Base-by-base conservation (phyloP, 2,797 vertebrate species). In the Iguana delicatissima region DNA sequence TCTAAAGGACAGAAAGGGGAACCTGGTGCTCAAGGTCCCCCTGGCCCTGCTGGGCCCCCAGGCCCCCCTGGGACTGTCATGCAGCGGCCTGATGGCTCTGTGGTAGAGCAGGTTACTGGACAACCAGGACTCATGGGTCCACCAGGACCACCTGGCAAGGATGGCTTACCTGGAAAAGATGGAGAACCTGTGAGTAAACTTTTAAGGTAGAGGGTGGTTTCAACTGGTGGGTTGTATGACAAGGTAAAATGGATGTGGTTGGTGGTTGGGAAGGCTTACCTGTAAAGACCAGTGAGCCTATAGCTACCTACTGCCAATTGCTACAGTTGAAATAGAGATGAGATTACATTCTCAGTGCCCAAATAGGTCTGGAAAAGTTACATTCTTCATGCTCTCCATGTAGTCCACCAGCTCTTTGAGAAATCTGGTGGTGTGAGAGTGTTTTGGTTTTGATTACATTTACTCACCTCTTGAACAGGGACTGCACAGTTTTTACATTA, bases 1-100 rank as follows among this genome's bases (percentile, higher is more conserved):
- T 94, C 96, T 16, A 99, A 99, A 94, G 97, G 97, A 18, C 97
- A 98, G 62, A 97, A 98, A 90, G 98, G 98, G 16, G 98, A 99
- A 0, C 96, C 96, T 0, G 99, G 99, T 0, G 89, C 55, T 0
- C 84, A 90, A 1, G 98, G 98, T 0, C 95, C 90, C 0, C 95
- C 97, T 0, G 98, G 98, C 0, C 97, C 96, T 0, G 92, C 96
- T 0, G 98, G 98, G 0, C 96, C 97, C 13, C 95, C 98, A 0
- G 98, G 98, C 0, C 90, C 96, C 0, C 80, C 97, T 0, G 93
- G 97, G 0, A 96, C 97, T 0, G 62, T 93, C 1, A 79, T 90
- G 29, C 95, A 77, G 59, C 96, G 95, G 0, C 18, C 95, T 0
- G 97, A 98, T 0, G 94, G 98, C 26, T 94, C 94, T 0, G 89